Evolutionary conservation across 1,140 invertebrate genomes (phyloP), one percentile per base, ranked within the genome.

Genomic region (Scaptodrosophila lebanonensis): DNA sequence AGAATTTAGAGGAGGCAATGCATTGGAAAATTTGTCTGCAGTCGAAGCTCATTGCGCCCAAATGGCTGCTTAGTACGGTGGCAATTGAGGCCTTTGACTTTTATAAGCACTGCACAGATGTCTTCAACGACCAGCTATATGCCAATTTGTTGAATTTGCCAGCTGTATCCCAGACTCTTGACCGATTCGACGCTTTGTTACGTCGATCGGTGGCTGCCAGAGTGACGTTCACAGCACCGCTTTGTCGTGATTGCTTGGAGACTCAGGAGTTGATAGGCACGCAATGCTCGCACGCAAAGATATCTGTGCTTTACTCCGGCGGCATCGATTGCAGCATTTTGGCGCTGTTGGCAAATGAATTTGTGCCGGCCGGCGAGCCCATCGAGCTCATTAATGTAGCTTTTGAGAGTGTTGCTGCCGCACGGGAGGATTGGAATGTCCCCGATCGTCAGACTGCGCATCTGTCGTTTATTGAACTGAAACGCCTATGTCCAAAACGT

Each of bases 341-440:
- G 58, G 93, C 97, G 22, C 88, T 92, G 22, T 84, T 98, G 17
- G 91, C 93, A 12, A 89, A 97, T 86, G 91, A 92, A 88, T 93
- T 90, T 88, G 83, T 97, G 15, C 88, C 91, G 2, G 59, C 70
- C 57, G 72, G 89, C 29, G 92, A 95, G 83, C 89, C 92, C 25
- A 96, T 99, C 70, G 97, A 99, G 88, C 89, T 99, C n/a, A 90
- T 98, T 12, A 99, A 99, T 91, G 95, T 99, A 18, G 95, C 97
- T n/a, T 99, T 99, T 90, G 91, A 93, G 87, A 25, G 9, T 12
- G 38, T 3, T 8, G 27, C 18, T 3, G 58, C 60, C 30, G 20
- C 18, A 9, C 38, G 57, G 11, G 38, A 17, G 2, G 40, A 35
- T 2, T 84, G 84, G 63, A 66, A 83, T 29, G 93, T 95, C 4